Evolutionary conservation across 2,797 vertebrate genomes (phyloP), one percentile per base, ranked within the genome.

Genomic region (Lepus oiostolus): DNA sequence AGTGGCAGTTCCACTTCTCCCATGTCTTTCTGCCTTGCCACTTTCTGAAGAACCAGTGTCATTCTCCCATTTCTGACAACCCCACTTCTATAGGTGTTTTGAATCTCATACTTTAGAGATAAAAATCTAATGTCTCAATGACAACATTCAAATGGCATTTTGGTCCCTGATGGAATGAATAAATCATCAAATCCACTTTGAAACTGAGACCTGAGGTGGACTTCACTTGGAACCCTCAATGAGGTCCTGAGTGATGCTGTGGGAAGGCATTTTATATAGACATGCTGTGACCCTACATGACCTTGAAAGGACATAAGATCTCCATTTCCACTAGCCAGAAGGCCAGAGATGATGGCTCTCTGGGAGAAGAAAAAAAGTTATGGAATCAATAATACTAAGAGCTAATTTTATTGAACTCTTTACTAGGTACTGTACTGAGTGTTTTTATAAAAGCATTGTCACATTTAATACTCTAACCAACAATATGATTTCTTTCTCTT

Each of bases 111-210:
- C 71, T 63, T 89, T 72, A 60, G 38, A 95, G 77, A 96, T 58
- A 90, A 52, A 88, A 76, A 19, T 63, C 65, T 74, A 75, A 74
- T 74, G 42, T 88, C 75, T 88, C 67, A 42, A 22, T 68, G 54
- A 38, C 62, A 82, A 65, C 67, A 89, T 85, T 88, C 6, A 89
- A 58, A 71, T 81, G 83, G n/a, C 79, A 83, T 52, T 81, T 88
- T 54, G 63, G 68, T 72, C 83, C 77, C 71, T 28, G 21, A 26
- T 52, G 75, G 86, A 95, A 92, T 92, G 50, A 96, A 95, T 60
- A 92, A 90, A 75, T 91, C 82, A 94, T 93, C 67, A 63, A 16
- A 92, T 28, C 32, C 32, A 50, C 75, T 92, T 93, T 91, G 75
- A 95, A 93, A 80, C 17, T 63, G 22, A 38, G 63, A 79, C 13